Conservation (phyloP, 1,140 invertebrate genomes). For the Oryctes rhinoceros region DNA sequence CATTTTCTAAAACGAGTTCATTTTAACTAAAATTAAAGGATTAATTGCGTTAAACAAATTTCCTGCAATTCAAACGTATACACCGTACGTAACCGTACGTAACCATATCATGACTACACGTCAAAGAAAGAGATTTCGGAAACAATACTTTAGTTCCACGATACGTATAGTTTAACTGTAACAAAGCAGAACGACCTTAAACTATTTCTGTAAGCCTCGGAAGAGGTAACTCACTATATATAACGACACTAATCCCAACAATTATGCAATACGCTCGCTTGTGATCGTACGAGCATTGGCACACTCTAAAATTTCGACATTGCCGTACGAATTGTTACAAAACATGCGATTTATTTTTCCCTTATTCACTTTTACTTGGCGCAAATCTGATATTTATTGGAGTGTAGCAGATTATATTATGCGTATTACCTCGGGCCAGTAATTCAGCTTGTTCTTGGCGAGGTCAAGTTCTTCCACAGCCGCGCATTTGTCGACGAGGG, state of each 20-base stretch:
- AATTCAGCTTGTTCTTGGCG: conserved; percentile 85
- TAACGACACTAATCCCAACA: background rate
- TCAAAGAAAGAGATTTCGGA: background rate
- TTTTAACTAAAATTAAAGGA: background rate
- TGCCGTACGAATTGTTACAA: background rate
- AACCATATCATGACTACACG: background rate
- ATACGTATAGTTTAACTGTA: conserved; percentile 3
- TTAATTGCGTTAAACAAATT: background rate
- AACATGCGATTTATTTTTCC: background rate
- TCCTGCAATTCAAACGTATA: background rate
- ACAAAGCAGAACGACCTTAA: conserved; percentile 24
- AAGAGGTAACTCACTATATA: conserved; percentile 4
- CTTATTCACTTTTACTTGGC: background rate
- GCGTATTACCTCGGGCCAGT: conserved; percentile 80
- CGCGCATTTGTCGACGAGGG: conserved; percentile 81
- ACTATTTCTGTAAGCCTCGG: conserved; percentile 1
- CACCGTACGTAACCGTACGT: background rate
- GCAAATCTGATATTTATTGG: background rate
- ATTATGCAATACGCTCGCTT: background rate
- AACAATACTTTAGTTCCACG: background rate
- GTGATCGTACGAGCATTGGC: conserved; percentile 9
- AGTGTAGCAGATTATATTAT: background rate
- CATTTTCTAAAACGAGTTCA: no score
- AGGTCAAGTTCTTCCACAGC: conserved; percentile 89
- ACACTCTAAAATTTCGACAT: background rate